Evolutionary conservation across 1,140 invertebrate genomes (phyloP).

Genomic region (Drosophila eugracilis): DNA sequence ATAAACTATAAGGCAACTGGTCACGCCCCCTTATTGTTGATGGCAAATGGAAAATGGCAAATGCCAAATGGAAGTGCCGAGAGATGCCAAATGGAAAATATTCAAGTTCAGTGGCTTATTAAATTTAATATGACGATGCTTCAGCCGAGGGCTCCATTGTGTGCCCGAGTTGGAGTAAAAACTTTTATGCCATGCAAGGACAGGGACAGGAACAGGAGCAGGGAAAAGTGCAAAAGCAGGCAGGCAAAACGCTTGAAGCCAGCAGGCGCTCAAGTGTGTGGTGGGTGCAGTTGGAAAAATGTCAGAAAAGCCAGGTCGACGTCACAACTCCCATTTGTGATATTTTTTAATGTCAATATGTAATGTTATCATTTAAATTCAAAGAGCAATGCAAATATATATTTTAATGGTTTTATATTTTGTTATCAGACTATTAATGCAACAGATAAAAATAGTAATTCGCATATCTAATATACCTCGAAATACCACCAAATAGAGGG

Average conservation of each 20-base stretch:
- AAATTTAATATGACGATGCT: slow-evolving; percentile 59
- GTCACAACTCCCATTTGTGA: background rate
- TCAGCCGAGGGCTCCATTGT: slow-evolving; percentile 24
- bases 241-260: slow-evolving; percentile 41
- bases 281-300: slow-evolving; percentile 26
- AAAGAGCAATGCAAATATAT: background rate
- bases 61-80: slow-evolving; percentile 17
- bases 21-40: slow-evolving; percentile 15
- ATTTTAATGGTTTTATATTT: background rate
- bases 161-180: slow-evolving; percentile 25
- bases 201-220: background rate
- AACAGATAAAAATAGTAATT: background rate
- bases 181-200: slow-evolving; percentile 36
- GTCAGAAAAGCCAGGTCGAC: background rate
- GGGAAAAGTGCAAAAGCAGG: slow-evolving; percentile 8
- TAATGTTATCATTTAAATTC: background rate
- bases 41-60: slow-evolving; percentile 22
- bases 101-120: slow-evolving; percentile 65
- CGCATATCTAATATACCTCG: background rate
- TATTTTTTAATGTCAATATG: background rate
- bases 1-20: slow-evolving; percentile 21
- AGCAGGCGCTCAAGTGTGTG: slow-evolving; percentile 45
- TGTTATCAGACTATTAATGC: background rate
- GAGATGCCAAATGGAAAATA: slow-evolving; percentile 43
- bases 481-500: background rate